Base-by-base conservation (phyloP, 92 coral and sea anemone genomes). In the Parazoanthus darwini region DNA sequence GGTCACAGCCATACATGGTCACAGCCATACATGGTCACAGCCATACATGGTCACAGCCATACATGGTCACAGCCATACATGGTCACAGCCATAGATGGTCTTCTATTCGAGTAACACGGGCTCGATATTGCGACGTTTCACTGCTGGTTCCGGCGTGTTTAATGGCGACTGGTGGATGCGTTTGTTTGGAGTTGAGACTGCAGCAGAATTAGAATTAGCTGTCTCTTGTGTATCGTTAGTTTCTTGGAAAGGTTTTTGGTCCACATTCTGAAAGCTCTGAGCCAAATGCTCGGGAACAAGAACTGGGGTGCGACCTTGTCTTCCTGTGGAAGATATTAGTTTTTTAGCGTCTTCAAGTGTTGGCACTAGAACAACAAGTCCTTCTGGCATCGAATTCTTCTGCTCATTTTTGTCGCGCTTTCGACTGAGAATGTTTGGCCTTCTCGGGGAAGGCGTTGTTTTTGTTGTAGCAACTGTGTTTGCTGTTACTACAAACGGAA, bases 331-430 rank as follows among this genome's bases (percentile, higher is more conserved):
- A 58, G 96, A 91, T 75, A 93, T 93, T 16, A 95, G 91, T 39
- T 94, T 93, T 63, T 93, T 93, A 23, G 98, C 98, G 48, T 93
- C 98, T 87, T 93, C 98, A n/a, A 95, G 88, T 1, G 98, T 95
- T 5, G 98, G 98, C n/a, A 95, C 98, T 56, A 95, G 92, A 11
- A 95, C 96, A n/a, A 95, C 96, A 35, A 95, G 91, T 43, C 98
- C 96, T 46, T 95, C 94, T 6, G 98, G 98, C 70, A 95, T 87
- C 3, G 87, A 84, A 86, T 90, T 93, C 85, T 88, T 89, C 63
- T 93, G 93, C 8, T 87, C 90, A 20, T 85, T 87, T 23, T 91
- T 94, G 23, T 91, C 88, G 39, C 92, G 77, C 26, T 89, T 94
- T 46, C 96, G 90, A 74, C 92, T 91, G 18, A 95, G 92, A 72